phyloP scores from a whole-genome alignment of 2,113 vertebrate species.

The Campylorhamphus procurvoides region DNA sequence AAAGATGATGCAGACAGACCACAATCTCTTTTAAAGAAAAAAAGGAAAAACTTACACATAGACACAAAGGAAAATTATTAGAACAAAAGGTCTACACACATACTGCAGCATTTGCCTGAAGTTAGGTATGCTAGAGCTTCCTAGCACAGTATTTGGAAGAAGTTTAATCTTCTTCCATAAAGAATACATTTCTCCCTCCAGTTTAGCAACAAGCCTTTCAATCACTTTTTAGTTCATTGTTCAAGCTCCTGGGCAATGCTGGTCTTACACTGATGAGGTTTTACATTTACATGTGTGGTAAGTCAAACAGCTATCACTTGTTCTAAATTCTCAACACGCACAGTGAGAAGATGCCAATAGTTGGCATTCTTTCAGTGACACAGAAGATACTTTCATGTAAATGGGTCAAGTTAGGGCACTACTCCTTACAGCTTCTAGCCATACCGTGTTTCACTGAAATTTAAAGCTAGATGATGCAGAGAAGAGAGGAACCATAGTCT shows the following conservation, averaged over 20 bases:
- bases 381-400: background rate
- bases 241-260: background rate
- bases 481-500: background rate
- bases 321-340: background rate
- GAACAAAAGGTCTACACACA: background rate
- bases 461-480: background rate
- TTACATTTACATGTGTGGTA: background rate
- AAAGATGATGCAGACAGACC: background rate
- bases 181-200: background rate
- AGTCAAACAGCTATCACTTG: background rate
- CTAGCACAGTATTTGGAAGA: background rate
- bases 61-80: background rate
- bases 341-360: background rate
- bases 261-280: background rate
- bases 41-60: background rate
- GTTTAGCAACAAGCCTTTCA: background rate
- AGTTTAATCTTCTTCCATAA: background rate
- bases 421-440: background rate
- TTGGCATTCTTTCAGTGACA: background rate
- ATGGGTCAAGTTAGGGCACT: background rate
- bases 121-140: background rate
- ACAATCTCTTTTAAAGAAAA: background rate
- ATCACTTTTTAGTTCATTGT: background rate
- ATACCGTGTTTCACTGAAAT: background rate
- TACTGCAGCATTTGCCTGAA: background rate